Evolutionary conservation across 2,888 invertebrate genomes (phyloP).

Genomic region (Rhagium mordax): DNA sequence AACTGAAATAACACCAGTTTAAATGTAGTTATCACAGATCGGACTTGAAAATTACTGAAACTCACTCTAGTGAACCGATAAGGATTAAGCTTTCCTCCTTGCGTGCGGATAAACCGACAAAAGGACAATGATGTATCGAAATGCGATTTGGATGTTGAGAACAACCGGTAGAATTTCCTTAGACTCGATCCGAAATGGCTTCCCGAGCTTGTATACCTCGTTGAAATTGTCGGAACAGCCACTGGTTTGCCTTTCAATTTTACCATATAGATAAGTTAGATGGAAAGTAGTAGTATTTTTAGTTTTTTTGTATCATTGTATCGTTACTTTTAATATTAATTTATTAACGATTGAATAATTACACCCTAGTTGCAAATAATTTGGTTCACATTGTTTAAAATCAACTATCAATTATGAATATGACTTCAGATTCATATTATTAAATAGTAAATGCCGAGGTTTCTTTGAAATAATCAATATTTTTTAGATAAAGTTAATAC

Average conservation of each 20-base stretch:
- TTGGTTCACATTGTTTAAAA: no score
- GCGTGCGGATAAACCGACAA: slow-evolving; percentile 3
- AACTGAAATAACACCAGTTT: background rate
- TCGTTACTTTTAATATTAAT: background rate
- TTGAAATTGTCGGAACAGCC: background rate
- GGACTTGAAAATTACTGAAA: background rate
- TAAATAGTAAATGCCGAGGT: no score
- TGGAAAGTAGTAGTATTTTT: background rate
- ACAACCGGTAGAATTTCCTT: background rate
- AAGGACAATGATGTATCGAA: background rate
- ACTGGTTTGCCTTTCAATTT: background rate
- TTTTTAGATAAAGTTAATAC: no score
- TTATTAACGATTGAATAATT: background rate
- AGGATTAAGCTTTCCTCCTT: background rate
- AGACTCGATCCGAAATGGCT: background rate
- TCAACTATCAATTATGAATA: no score
- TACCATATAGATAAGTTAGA: background rate
- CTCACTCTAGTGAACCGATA: background rate
- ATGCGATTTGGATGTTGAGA: background rate
- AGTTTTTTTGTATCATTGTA: background rate
- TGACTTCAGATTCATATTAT: no score
- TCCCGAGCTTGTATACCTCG: background rate
- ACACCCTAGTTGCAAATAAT: no score
- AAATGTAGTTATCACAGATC: background rate
- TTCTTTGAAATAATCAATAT: no score